A percentile compares a stretch with the other conserved stretches of the same genome.
These are phyloP conservation scores for Hecatera dysodea DNA, from an alignment of 2,888 invertebrate species.

Conservation along the genomic window DNA sequence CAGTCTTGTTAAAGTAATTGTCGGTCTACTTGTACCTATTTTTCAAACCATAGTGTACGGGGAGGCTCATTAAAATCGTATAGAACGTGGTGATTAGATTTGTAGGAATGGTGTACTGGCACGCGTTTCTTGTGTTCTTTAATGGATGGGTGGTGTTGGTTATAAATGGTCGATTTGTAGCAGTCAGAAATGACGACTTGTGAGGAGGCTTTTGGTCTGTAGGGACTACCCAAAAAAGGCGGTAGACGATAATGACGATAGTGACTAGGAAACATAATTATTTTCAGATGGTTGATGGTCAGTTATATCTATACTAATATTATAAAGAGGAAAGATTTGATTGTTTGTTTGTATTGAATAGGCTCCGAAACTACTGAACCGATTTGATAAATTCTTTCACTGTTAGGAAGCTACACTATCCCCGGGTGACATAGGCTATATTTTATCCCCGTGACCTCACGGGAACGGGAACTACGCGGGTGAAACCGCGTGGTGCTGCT, in stretches of 20 bases:
- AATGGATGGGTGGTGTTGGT: slow-evolving; percentile 45
- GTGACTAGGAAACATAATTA: background rate
- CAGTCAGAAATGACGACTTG: slow-evolving; percentile 1
- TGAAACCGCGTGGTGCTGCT: no score
- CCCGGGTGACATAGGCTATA: no score
- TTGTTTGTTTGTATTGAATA: no score
- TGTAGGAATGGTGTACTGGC: slow-evolving; percentile 35
- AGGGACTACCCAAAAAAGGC: background rate
- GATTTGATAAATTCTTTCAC: no score
- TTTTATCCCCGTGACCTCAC: no score
- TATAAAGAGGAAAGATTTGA: no score
- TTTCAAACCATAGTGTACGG: slow-evolving; percentile 74
- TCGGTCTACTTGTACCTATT: slow-evolving; percentile 68
- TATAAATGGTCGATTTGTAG: slow-evolving; percentile 36
- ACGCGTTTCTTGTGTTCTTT: slow-evolving; percentile 38
- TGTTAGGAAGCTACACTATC: no score
- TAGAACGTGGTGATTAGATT: slow-evolving; percentile 53
- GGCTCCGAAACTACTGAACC: no score
- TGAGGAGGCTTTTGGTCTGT: background rate
- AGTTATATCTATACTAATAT: no score
- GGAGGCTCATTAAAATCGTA: slow-evolving; percentile 68
- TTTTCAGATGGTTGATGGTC: no score
- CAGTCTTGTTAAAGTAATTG: slow-evolving; percentile 71
- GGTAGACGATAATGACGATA: background rate
- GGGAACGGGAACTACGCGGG: no score